Base-by-base conservation (phyloP, 2,113 vertebrate species). In the Solea senegalensis region DNA sequence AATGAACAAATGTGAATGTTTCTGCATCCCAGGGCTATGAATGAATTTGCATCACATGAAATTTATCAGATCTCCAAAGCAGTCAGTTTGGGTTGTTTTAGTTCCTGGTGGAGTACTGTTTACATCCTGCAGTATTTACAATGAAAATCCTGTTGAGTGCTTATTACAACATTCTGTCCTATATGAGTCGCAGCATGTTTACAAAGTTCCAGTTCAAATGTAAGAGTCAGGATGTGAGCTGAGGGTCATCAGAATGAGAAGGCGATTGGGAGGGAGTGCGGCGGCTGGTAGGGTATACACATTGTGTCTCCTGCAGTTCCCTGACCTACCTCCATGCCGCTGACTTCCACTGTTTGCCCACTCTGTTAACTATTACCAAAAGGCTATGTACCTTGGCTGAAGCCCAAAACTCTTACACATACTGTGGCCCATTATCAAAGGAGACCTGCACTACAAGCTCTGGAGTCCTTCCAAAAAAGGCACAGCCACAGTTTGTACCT, bases 361-460 rank as follows among this genome's bases (percentile, higher is more conserved):
- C 89, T 90, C 91, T 85, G 93, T 94, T 94, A 94, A 94, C 91
- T 91, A 94, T 94, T 94, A 94, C 82, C 91, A 84, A 85, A 87
- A 80, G 75, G 60, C 84, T 93, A 93, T 94, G 91, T 93, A 89
- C 87, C 89, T 93, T 94, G 93, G 93, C 92, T 76, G 64, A 56
- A 69, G 84, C 86, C 91, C 94, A 94, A 63, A 76, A 46, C 90
- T 92, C 91, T 92, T 93, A 90, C 91, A 93, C 92, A 92, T 92
- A 93, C 91, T 80, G 88, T 84, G 89, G 90, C 78, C 85, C 78
- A 84, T 90, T 91, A 94, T 94, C 93, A 94, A 93, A 93, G 90
- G 78, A 85, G 88, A 89, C 85, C 86, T 91, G 91, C 86, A 82
- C 84, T 92, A 91, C 86, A 74, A 88, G 82, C 59, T 62, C 85